A percentile compares a stretch with the other conserved stretches of the same genome.
phyloP scores from a whole-genome alignment of 1,140 invertebrate genomes.

The Saxidomus purpurata region DNA sequence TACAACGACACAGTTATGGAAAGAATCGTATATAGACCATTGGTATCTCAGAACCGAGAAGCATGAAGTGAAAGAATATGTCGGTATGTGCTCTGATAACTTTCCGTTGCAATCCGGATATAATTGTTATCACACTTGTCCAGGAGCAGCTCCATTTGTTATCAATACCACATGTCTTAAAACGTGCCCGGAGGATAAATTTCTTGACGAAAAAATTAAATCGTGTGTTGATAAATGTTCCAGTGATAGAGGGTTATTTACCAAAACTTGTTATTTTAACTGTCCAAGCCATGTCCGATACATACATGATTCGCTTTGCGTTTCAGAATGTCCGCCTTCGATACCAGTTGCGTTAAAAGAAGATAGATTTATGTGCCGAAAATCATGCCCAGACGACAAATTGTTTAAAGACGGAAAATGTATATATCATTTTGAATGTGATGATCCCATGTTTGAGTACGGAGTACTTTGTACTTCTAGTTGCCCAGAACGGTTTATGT shows the following conservation, averaged over 20 bases:
- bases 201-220: neutral
- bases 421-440: neutral
- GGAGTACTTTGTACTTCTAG: neutral
- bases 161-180: neutral
- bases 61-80: neutral
- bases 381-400: neutral
- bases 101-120: neutral
- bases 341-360: neutral
- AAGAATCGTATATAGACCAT: too few relatives aligned
- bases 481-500: neutral
- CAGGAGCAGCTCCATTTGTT: neutral
- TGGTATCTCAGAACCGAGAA: too few relatives aligned
- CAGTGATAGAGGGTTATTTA: neutral
- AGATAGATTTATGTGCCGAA: slow-evolving; percentile 7
- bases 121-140: neutral
- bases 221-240: neutral
- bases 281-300: neutral
- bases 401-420: neutral
- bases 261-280: neutral
- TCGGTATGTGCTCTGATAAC: neutral
- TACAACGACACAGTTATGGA: too few relatives aligned
- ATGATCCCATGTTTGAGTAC: neutral
- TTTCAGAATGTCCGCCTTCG: neutral
- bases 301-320: neutral
- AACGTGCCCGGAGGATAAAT: neutral